phyloP scores from a whole-genome alignment of 2,797 vertebrate genomes.

The Rhinogobio ventralis region DNA sequence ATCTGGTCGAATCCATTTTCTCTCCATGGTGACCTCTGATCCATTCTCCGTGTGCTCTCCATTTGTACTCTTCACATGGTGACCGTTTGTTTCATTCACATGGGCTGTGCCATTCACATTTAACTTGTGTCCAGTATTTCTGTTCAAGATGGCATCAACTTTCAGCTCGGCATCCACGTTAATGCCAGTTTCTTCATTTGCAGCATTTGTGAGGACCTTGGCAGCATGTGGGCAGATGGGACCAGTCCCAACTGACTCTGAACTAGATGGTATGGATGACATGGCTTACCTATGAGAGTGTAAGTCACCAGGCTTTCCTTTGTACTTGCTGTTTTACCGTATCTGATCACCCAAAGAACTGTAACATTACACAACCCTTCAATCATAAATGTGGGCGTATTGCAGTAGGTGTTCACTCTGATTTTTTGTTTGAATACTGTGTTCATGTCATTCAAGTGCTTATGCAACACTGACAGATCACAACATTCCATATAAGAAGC shows the following conservation, averaged over 20 bases:
- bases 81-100: conserved; percentile 24
- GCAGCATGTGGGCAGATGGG: conserved; percentile 69
- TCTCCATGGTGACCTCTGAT: conserved; percentile 61
- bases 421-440: conserved; percentile 13
- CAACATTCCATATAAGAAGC: background rate
- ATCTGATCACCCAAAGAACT: background rate
- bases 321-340: background rate
- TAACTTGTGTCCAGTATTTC: conserved; percentile 1
- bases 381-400: background rate
- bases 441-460: background rate
- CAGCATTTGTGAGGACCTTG: conserved; percentile 43
- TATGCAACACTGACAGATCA: conserved; percentile 33
- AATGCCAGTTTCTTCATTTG: conserved; percentile 45
- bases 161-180: conserved; percentile 18
- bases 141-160: background rate
- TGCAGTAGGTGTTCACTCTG: background rate
- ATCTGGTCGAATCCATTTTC: conserved; percentile 85
- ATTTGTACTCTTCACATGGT: background rate
- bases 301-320: background rate
- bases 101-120: background rate
- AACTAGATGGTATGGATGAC: conserved; percentile 67
- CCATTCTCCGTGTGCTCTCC: conserved; percentile 21
- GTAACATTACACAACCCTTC: background rate
- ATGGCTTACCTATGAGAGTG: conserved; percentile 69
- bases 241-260: conserved; percentile 42